A percentile compares a stretch with the other conserved stretches of the same genome.
Conservation (phyloP, 1,140 invertebrate genomes). For the Drosophila malerkotliana region DNA sequence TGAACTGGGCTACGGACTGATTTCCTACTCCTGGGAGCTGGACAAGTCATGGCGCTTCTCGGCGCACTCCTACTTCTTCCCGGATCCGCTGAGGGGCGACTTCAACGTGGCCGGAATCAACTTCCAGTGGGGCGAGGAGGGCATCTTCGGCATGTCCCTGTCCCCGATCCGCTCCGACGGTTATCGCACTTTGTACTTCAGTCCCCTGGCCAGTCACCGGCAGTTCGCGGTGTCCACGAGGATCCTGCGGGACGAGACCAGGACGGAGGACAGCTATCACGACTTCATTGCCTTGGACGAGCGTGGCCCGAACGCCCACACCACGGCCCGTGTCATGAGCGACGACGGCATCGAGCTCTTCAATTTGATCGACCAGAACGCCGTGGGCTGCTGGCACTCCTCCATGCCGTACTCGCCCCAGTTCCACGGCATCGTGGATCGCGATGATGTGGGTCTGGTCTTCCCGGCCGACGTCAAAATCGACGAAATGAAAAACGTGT, state of each 20-base stretch:
- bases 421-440: slow-evolving; percentile 89
- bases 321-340: slow-evolving; percentile 89
- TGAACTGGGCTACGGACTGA: slow-evolving; percentile 91
- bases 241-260: slow-evolving; percentile 88
- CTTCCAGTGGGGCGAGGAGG: slow-evolving; percentile 92
- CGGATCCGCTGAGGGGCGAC: slow-evolving; percentile 90
- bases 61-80: slow-evolving; percentile 90
- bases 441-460: slow-evolving; percentile 89
- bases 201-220: slow-evolving; percentile 89
- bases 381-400: slow-evolving; percentile 92
- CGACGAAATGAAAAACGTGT: slow-evolving; percentile 87
- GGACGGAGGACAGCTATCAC: slow-evolving; percentile 88
- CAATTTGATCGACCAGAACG: slow-evolving; percentile 91
- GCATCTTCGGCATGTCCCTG: slow-evolving; percentile 91
- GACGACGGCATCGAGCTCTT: slow-evolving; percentile 90
- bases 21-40: slow-evolving; percentile 90
- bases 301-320: slow-evolving; percentile 88
- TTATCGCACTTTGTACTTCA: slow-evolving; percentile 90
- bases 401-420: slow-evolving; percentile 87
- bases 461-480: slow-evolving; percentile 92
- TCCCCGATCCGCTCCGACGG: slow-evolving; percentile 88
- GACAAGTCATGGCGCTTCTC: slow-evolving; percentile 91
- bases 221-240: slow-evolving; percentile 91
- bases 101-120: slow-evolving; percentile 91
- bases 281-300: slow-evolving; percentile 89